Base-by-base conservation (phyloP, 2,888 invertebrate genomes). In the Andrena marginata region DNA sequence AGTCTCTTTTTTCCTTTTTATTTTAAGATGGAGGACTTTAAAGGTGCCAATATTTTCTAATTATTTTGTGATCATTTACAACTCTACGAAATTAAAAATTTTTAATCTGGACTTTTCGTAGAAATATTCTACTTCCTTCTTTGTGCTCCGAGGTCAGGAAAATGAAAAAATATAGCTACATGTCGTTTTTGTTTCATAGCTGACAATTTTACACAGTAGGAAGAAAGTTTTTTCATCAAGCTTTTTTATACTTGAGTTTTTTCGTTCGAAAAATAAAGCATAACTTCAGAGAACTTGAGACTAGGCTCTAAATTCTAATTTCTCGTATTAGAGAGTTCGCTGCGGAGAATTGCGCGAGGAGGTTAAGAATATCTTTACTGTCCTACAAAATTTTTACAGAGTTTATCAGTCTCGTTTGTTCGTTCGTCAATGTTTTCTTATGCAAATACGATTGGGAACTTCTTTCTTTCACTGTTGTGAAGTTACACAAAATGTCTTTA, bases 291-390 rank as follows among this genome's bases (percentile, higher is more conserved):
- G 31, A 48, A 23, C 60, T 71, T 49, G 48, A 62, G 62, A 60
- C 31, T 33, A 49, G 70, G 31, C 48, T 48, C 48, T 71, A 71
- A 71, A 71, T 71, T 48, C 29, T 33, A 71, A 20, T 60, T 71
- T 60, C 33, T 48, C 48, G 20, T 49, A 71, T 71, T 60, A 60
- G 48, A 33, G 16, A 49, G 20, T 26, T 71, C 31, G 23, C 70
- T 20, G 60, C 23, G 2, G 48, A 60, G 33, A 71, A 20, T 5
- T 29, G 23, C 31, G 31, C 33, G 33, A 35, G 26, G 16, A 31
- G 42, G 70, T 62, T 49, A 60, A 48, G 48, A 20, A 42, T 48
- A n/a, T 13, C 31, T 71, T 48, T 48, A 49, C 60, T 20, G 48
- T 60, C 48, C 48, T 29, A 62, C 60, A 60, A 42, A 42, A 42